Evolutionary conservation across 2,113 vertebrate species (phyloP), one percentile per base, ranked within the genome.

Genomic region (Epinephelus cyanopodus): DNA sequence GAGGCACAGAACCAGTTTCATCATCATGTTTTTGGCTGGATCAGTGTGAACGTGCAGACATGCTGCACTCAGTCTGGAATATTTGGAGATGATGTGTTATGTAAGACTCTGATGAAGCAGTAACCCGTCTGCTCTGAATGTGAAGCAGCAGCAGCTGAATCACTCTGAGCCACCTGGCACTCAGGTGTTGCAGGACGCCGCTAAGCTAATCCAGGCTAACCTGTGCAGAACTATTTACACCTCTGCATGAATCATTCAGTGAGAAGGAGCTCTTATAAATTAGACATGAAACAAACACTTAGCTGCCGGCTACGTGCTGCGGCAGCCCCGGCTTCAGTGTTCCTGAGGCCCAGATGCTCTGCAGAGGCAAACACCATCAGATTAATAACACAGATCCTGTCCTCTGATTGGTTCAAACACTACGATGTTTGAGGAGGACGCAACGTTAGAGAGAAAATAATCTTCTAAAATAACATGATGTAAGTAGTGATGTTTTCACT

Each of bases 221-320:
- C 83, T 74, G 74, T 62, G 78, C 82, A 86, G 62, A 74, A 61
- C 63, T 82, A 27, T 82, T 87, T 82, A 87, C 85, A 79, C 83
- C 48, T 67, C 74, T 1, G 48, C 83, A 79, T 91, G 45, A 88
- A 90, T 81, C 33, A 87, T 90, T 90, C 19, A 91, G 74, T 0
- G 9, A 15, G 45, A 14, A 27, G 29, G 47, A 77, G 10, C 42
- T 61, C 83, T 61, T 12, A 50, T 88, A 42, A 87, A 92, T 90
- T 81, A 85, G 37, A 74, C 82, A 89, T 85, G 84, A 66, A 45
- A 65, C 65, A 70, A 74, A 81, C 70, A 58, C 81, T 77, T 39
- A 79, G 78, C 86, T 53, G 56, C 64, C 27, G 74, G 73, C 56
- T 56, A 79, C 80, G 29, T 61, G 77, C 68, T 76, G 70, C 17